Evolutionary conservation across 2,888 invertebrate species (phyloP).

Genomic region (Drosophila bunnanda): DNA sequence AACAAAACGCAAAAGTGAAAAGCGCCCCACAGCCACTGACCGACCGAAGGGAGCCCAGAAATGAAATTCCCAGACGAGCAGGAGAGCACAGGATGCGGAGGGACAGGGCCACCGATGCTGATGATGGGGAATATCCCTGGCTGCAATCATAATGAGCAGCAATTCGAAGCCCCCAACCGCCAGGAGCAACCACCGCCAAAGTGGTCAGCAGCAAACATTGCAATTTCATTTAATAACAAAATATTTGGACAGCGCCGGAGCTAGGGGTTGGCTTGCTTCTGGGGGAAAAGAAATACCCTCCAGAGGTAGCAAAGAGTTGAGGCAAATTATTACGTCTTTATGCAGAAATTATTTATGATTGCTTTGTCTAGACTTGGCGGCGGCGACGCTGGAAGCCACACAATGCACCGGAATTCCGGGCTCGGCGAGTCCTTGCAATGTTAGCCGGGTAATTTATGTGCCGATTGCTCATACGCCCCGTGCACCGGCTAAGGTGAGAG

Average conservation of each 20-base stretch:
- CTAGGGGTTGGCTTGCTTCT: constrained; percentile 2
- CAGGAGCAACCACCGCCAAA: constrained; percentile 40
- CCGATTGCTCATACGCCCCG: constrained; percentile 71
- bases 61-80: constrained; percentile 74
- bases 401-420: constrained; percentile 77
- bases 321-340: constrained; percentile 76
- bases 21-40: constrained; percentile 11
- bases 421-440: constrained; percentile 52
- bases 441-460: constrained; percentile 63
- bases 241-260: constrained; percentile 61
- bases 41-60: constrained; percentile 46
- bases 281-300: constrained; percentile 2
- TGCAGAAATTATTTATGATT: constrained; percentile 79
- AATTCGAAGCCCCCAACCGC: constrained; percentile 22
- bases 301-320: constrained; percentile 25
- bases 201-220: constrained; percentile 75
- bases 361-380: constrained; percentile 75
- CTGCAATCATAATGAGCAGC: constrained; percentile 63
- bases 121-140: constrained; percentile 17
- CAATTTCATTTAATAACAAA: constrained; percentile 79
- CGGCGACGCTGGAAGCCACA: constrained; percentile 34
- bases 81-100: constrained; percentile 15
- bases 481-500: constrained; percentile 46
- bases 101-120: constrained; percentile 17
- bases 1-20: constrained; percentile 69